Evolutionary conservation across 2,797 vertebrate genomes (phyloP).

Genomic region (Melanotaenia pygmaea): DNA sequence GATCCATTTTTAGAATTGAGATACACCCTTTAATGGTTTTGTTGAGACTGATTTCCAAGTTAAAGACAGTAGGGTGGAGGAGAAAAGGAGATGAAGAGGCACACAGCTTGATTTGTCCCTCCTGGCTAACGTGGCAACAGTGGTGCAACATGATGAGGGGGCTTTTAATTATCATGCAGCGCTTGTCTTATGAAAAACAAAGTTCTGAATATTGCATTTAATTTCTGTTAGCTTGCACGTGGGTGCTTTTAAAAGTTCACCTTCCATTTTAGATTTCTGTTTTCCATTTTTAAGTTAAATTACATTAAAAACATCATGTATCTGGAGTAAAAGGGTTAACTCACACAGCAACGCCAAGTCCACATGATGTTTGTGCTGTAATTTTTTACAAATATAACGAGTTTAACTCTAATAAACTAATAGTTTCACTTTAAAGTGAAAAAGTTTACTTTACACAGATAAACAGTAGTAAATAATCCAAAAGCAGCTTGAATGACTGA

Average conservation of each 20-base stretch:
- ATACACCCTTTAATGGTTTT: background rate
- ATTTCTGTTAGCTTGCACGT: no score
- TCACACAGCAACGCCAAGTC: background rate
- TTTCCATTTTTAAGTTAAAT: background rate
- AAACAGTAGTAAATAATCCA: background rate
- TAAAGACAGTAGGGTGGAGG: background rate
- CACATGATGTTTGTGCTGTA: background rate
- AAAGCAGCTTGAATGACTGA: background rate
- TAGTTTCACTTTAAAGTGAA: background rate
- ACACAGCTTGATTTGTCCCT: background rate
- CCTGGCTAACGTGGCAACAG: no score
- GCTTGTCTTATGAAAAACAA: no score
- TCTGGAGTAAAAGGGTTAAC: background rate
- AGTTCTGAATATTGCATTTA: no score
- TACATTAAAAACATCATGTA: background rate
- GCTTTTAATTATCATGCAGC: no score
- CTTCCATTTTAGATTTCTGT: no score
- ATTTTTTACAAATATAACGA: conserved; percentile 7
- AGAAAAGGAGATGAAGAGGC: no score
- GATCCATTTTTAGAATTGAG: background rate
- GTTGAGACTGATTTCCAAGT: background rate
- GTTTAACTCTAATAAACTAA: background rate
- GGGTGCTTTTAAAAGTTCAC: no score
- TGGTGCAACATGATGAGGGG: no score
- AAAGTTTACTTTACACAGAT: background rate